Evolutionary conservation across 2,888 invertebrate genomes (phyloP).

Genomic region (Ametastegia equiseti): DNA sequence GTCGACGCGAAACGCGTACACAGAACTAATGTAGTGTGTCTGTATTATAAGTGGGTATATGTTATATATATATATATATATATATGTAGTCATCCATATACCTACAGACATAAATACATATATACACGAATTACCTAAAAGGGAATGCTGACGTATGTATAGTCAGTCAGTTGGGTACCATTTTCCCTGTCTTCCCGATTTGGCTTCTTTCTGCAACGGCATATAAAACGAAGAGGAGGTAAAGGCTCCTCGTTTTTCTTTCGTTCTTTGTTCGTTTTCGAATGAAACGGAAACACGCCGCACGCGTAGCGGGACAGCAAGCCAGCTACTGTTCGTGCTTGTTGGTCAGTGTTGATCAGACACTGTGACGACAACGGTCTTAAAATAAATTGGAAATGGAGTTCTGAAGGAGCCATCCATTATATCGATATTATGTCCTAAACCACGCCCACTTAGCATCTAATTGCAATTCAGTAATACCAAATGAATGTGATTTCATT

Average conservation of each 20-base stretch:
- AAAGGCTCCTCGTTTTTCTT: not conserved
- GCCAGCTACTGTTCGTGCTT: not conserved
- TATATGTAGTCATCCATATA: not conserved
- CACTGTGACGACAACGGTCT: not conserved
- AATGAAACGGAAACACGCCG: conserved; percentile 25
- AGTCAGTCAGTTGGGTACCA: not conserved
- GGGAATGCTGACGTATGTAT: not conserved
- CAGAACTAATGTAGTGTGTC: no score
- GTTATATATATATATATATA: not conserved
- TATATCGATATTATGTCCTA: no score
- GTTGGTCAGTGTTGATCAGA: not conserved
- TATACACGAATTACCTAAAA: not conserved
- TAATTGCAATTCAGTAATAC: no score
- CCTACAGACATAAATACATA: not conserved
- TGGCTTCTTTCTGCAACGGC: not conserved
- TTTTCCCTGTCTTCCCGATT: not conserved
- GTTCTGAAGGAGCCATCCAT: no score
- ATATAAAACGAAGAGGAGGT: not conserved
- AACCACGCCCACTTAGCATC: no score
- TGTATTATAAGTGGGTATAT: not conserved
- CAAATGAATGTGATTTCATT: no score
- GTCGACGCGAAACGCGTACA: not conserved
- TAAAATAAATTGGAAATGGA: no score
- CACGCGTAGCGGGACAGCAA: not conserved
- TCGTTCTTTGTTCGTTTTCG: conserved; percentile 12